Evolutionary conservation across 2,888 invertebrate species (phyloP), one percentile per base, ranked within the genome.

Genomic region (Molorchus minor): DNA sequence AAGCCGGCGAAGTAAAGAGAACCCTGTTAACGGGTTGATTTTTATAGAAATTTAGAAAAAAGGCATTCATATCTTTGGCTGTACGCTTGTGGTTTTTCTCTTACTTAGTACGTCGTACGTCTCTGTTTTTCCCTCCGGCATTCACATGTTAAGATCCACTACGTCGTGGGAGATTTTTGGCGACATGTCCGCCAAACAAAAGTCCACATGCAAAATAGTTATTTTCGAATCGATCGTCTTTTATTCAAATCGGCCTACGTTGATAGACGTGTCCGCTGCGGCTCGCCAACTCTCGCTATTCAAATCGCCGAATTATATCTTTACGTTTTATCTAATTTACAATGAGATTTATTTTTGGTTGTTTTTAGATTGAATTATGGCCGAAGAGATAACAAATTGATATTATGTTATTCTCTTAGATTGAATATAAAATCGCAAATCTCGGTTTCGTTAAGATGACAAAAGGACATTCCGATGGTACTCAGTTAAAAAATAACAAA

Each of bases 341-440:
- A 75, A 75, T 71, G 73, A 74, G 71, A 74, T 71, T 69, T 67
- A 70, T 69, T 74, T 73, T 75, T 73, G 71, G 63, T 74, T 64
- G 62, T 72, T 72, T 73, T 70, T 71, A 70, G 78, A 79, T 77
- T 77, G 77, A 79, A 67, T 77, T 77, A 76, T 75, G 69, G 73
- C 66, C 69, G 74, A 74, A 72, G 73, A 68, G 75, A 77, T 77
- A 77, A 76, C 79, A 79, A 79, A 78, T 79, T 79, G 77, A 75
- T 77, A 75, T 75, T 75, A 76, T 71, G 65, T 72, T 67, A 71
- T 72, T 71, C 68, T 71, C 65, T 66, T 61, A 68, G 65, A 60
- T 38, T 60, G 58, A 64, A 68, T 64, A 61, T 62, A 65, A n/a
- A n/a, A n/a, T n/a, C n/a, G n/a, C n/a, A n/a, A n/a, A n/a, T n/a